Evolutionary conservation across 2,113 vertebrate species (phyloP), one percentile per base, ranked within the genome.

Genomic region (Clarias magur): DNA sequence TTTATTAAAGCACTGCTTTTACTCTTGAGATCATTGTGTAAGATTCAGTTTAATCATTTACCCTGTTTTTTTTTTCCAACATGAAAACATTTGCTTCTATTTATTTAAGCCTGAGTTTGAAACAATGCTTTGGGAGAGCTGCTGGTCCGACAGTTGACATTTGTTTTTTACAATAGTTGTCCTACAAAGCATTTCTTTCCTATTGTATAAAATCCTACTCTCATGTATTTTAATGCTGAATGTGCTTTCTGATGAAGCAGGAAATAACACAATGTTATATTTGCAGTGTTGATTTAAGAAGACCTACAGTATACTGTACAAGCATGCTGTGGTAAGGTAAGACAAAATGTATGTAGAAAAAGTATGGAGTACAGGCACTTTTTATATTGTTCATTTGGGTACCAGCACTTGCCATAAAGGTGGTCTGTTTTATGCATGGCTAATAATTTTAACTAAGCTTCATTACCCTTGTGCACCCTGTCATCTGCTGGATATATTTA

Each of bases 401-500:
- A 54, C 38, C 9, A 53, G 4, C 73, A 78, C 48, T n/a, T 78
- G 23, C 21, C 38, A 23, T 48, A 48, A 48, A 73, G 19, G 9
- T 73, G 38, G 9, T 23, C 19, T 73, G 72, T 38, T 73, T 48
- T 42, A 73, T 73, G 38, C 38, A 73, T 78, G 48, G 48, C 23
- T 78, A 54, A 53, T 78, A 78, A n/a, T 11, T 16, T 53, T 54
- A 42, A 21, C 70, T 73, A 42, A 54, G 54, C 25, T 78, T 54
- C 12, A 78, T 78, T 54, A n/a, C 48, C 73, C 48, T 78, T 78
- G 73, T 54, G 23, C 73, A 78, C 23, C 48, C 73, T 78, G 48
- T 54, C 12, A 0, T 54, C 23, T 78, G 54, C 42, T 53, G 23
- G 54, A 11, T 5, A 48, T n/a, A 15, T 54, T 78, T 78, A 25